Conservation (phyloP, 2,113 vertebrate species). For the Hyaena hyaena region DNA sequence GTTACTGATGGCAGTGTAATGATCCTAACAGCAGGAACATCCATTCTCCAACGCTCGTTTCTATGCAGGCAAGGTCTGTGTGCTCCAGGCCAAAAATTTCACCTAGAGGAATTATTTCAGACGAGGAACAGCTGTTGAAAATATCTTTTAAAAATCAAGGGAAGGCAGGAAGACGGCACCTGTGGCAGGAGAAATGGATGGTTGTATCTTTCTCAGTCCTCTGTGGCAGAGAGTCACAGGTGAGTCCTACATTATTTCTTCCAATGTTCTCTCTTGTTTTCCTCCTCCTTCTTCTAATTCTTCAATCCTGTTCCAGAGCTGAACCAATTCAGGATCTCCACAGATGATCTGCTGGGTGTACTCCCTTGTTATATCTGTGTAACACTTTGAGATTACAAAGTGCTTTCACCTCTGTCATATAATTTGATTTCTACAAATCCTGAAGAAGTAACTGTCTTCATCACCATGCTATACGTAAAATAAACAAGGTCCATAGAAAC, state of each 20-base stretch:
- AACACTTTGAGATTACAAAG: neutral
- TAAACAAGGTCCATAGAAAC: neutral
- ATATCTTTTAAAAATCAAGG: neutral
- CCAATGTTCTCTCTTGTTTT: neutral
- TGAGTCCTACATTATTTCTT: neutral
- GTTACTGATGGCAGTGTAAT: conserved; percentile 1
- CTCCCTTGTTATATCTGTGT: neutral
- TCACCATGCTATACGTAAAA: neutral
- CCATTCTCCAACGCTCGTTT: conserved; percentile 19
- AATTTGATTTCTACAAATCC: neutral
- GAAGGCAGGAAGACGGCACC: neutral
- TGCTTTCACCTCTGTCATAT: neutral
- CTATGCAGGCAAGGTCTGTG: neutral
- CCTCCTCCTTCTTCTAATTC: neutral
- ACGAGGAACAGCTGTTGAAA: conserved; percentile 42
- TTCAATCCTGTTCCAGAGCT: neutral
- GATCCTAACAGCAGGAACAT: neutral
- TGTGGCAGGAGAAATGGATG: neutral
- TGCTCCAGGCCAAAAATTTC: neutral
- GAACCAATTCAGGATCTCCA: neutral
- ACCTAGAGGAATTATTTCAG: neutral
- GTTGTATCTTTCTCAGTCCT: neutral
- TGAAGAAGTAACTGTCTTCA: neutral
- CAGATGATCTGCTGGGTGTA: neutral
- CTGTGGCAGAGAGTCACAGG: neutral